Conservation (phyloP, 2,797 vertebrate genomes). For the Phaenicophaeus curvirostris region DNA sequence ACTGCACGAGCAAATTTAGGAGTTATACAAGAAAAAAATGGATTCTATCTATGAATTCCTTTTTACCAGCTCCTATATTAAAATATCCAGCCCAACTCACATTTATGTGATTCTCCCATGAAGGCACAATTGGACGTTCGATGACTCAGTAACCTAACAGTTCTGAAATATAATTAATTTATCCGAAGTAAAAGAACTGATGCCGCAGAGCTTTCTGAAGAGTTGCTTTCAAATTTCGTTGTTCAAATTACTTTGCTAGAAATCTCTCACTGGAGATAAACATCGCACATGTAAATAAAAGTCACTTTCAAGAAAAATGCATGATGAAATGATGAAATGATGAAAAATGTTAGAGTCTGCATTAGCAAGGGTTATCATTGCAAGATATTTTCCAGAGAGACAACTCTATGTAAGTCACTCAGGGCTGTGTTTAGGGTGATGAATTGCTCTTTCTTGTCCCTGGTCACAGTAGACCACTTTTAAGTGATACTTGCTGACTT, state of each 20-base stretch:
- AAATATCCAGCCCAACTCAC: background rate
- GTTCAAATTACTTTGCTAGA: background rate
- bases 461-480: background rate
- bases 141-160: background rate
- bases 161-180: background rate
- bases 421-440: background rate
- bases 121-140: background rate
- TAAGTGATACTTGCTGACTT: background rate
- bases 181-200: background rate
- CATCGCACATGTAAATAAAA: background rate
- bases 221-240: background rate
- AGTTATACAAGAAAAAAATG: background rate
- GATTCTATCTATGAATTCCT: background rate
- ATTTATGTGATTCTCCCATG: background rate
- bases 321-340: too few species aligned
- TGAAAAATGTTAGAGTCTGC: background rate
- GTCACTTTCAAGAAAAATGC: background rate
- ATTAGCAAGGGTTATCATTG: background rate
- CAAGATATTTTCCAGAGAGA: background rate
- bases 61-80: background rate
- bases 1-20: background rate
- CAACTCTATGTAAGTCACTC: background rate
- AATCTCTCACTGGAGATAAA: background rate
- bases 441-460: background rate
- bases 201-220: background rate